Conservation (phyloP, 1,140 invertebrate species). For the Telenomus remus region DNA sequence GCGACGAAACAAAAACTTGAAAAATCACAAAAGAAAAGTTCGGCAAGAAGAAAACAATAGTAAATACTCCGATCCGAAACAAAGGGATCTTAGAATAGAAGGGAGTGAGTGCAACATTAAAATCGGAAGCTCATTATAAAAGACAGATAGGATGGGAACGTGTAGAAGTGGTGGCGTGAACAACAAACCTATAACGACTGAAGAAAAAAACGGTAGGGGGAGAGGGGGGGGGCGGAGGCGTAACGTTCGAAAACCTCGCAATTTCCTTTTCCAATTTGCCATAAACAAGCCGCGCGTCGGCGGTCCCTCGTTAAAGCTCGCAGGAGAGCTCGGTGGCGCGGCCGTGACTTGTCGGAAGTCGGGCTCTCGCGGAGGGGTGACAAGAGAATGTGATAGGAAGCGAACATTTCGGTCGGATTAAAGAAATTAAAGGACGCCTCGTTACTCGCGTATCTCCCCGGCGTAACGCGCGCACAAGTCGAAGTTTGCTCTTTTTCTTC, state of each 20-base stretch:
- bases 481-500: constrained; percentile 61
- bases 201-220: constrained; percentile 2
- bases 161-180: constrained; percentile 36
- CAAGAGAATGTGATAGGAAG: constrained; percentile 53
- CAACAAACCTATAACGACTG: constrained; percentile 41
- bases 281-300: constrained; percentile 70
- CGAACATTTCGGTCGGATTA: constrained; percentile 69
- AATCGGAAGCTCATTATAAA: constrained; percentile 45
- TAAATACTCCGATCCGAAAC: no score
- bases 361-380: constrained; percentile 31
- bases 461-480: constrained; percentile 32
- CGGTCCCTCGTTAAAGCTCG: constrained; percentile 68
- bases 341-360: constrained; percentile 65
- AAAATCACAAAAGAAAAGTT: no score
- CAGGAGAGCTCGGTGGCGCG: constrained; percentile 34
- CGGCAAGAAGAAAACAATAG: no score
- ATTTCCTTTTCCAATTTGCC: constrained; percentile 76
- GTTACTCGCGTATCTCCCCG: constrained; percentile 67
- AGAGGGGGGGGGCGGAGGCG: constrained; percentile 15
- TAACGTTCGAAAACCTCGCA: constrained; percentile 66
- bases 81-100: no score
- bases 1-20: no score
- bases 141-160: constrained; percentile 1
- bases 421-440: constrained; percentile 72
- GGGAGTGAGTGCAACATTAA: constrained; percentile 15